Evolutionary conservation across 2,797 vertebrate species (phyloP), one percentile per base, ranked within the genome.

Genomic region (Chanos chanos): DNA sequence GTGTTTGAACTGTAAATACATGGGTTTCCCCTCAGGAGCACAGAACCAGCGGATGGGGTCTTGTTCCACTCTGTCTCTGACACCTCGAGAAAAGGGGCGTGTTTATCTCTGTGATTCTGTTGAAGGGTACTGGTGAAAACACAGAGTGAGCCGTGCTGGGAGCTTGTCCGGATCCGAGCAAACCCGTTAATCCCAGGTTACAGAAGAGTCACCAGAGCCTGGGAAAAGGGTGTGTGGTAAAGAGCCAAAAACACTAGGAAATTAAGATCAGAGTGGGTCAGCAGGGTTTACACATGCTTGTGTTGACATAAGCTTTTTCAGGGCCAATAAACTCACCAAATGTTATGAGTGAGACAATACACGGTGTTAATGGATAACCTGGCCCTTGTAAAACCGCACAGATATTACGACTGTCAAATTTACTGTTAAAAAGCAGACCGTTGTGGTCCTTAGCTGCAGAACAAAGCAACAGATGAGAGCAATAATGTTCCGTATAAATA

Each of bases 361-460:
- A 2, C 16, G 51, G 5, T 30, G 4, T 31, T 22, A 28, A 34
- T 24, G 21, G 15, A 13, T 28, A 22, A 25, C 39, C 36, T 37
- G 27, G 3, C 6, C 24, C n/a, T 18, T 5, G 27, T 40, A 50
- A 49, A 61, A 33, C 25, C 12, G 16, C 5, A 10, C 15, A 2
- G 2, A 2, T 28, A 8, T 10, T 33, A 21, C 6, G 16, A 12
- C 9, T 3, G 64, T 33, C 22, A 7, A 66, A 43, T 4, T 34
- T 65, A 52, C 19, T 13, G 8, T 27, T 18, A 7, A 50, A 33
- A 34, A 51, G n/a, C n/a, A n/a, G n/a, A n/a, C n/a, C n/a, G n/a
- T n/a, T n/a, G n/a, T n/a, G n/a, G n/a, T n/a, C n/a, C n/a, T n/a
- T n/a, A n/a, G n/a, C n/a, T n/a, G n/a, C n/a, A n/a, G n/a, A n/a